Evolutionary conservation across 2,888 invertebrate genomes (phyloP), one percentile per base, ranked within the genome.

Genomic region (Chamaedrilus cognettii): DNA sequence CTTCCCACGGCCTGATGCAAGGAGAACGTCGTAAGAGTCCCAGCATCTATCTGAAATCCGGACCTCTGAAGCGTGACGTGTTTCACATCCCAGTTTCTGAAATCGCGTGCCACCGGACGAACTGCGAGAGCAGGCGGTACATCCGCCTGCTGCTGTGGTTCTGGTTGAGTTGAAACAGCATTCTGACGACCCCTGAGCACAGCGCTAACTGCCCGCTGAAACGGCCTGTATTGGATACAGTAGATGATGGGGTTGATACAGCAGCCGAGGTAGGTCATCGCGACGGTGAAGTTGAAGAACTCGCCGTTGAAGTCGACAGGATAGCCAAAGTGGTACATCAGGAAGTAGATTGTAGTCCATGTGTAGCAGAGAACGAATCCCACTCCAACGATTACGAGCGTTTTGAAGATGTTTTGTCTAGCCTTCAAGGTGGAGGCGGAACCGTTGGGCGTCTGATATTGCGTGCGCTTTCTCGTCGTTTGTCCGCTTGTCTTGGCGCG

Each of bases 201-300:
- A 7, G 34, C 3, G 15, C 60, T 19, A 28, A 60, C 42, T 26
- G 35, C 61, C 61, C 11, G 56, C 61, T 70, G 61, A 23, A 72
- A 72, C 51, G 42, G 67, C 31, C 72, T 67, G 49, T 70, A 70
- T 49, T 68, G 66, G 23, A 64, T 11, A 3, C 56, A 42, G 62
- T 72, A 73, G n/a, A 73, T 67, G 35, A 73, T n/a, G 0, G 73
- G 73, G 52, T 73, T 70, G 28, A 70, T 50, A 57, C 70, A 72
- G 28, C 67, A 72, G 60, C 71, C 72, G 7, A 67, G 11, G 56
- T 70, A 70, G 15, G 70, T 61, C 49, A 51, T 30, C 31, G 72
- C 42, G 42, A 42, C 42, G 19, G 42, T 42, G 42, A 42, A 11
- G 19, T 42, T 42, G 42, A 42, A 42, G 62, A 72, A 65, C 23